Evolutionary conservation across 2,113 vertebrate genomes (phyloP).

Genomic region (Vulpes vulpes): DNA sequence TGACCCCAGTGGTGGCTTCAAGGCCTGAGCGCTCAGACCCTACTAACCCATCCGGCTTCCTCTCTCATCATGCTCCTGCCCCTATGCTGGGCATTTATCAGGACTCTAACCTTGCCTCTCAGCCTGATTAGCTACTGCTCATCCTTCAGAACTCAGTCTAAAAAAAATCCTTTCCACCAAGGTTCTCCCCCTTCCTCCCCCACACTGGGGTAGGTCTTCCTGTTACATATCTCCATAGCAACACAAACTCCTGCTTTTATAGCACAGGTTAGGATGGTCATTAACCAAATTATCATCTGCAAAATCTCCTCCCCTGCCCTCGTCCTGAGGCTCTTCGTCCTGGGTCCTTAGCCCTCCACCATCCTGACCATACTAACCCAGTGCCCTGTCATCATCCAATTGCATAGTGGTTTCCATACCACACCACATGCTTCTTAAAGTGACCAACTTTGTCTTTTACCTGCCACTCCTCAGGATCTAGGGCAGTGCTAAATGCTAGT

Average conservation of each 20-base stretch:
- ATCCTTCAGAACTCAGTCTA: neutral
- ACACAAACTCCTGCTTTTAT: neutral
- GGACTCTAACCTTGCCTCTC: neutral
- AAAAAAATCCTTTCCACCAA: constrained; percentile 7
- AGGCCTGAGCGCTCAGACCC: accelerated
- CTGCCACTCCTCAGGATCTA: too few species aligned
- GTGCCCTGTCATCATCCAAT: neutral
- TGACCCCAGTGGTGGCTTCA: neutral
- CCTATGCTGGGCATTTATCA: too few species aligned
- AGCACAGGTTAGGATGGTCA: neutral
- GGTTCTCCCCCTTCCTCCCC: neutral
- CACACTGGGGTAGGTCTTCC: neutral
- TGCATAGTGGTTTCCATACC: neutral
- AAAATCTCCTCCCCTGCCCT: neutral
- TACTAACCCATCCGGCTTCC: neutral
- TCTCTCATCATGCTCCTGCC: too few species aligned
- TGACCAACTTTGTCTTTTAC: neutral
- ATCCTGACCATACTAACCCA: neutral
- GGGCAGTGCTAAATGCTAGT: neutral
- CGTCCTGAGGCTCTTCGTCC: neutral
- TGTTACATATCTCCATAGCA: neutral
- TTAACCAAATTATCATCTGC: neutral
- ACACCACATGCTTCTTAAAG: neutral
- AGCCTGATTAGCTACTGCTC: neutral
- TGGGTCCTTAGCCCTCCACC: neutral